These are phyloP conservation scores for Mesembrinibis cayennensis DNA, from an alignment of 2,113 vertebrate species.

Conservation along the genomic window DNA sequence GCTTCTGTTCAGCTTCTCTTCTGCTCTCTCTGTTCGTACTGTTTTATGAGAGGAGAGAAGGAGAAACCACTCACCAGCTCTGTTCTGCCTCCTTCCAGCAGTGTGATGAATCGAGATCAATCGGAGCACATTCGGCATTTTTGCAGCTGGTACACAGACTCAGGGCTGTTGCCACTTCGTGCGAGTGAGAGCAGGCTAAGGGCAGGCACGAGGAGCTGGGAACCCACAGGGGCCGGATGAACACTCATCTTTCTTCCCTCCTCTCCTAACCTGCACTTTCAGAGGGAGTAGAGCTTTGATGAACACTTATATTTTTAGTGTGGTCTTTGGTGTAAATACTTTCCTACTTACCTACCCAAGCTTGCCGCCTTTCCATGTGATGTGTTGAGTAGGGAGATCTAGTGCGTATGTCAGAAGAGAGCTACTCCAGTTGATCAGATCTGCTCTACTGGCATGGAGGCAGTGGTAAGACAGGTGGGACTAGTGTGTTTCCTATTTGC, in stretches of 20 bases:
- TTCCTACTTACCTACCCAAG: accelerated
- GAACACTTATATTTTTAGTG: accelerated
- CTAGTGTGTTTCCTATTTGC: not conserved
- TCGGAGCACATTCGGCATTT: accelerated
- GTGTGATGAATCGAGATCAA: not conserved
- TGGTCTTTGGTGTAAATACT: not conserved
- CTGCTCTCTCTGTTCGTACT: accelerated
- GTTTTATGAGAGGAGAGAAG: not conserved
- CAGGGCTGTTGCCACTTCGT: accelerated
- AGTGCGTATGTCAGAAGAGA: accelerated
- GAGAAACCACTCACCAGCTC: not conserved
- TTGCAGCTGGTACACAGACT: not conserved
- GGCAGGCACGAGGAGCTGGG: not conserved
- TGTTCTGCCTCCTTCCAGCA: not conserved
- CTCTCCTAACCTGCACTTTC: not conserved
- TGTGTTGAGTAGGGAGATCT: not conserved
- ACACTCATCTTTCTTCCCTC: accelerated
- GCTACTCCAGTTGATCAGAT: accelerated
- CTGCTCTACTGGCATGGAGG: not conserved
- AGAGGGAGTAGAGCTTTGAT: accelerated
- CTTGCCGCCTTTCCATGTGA: accelerated
- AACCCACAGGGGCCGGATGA: accelerated
- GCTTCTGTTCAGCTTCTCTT: not conserved
- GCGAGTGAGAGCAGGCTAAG: accelerated
- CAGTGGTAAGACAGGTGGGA: not conserved